phyloP scores from a whole-genome alignment of 1,140 invertebrate genomes.

The Meloidogyne chitwoodi region DNA sequence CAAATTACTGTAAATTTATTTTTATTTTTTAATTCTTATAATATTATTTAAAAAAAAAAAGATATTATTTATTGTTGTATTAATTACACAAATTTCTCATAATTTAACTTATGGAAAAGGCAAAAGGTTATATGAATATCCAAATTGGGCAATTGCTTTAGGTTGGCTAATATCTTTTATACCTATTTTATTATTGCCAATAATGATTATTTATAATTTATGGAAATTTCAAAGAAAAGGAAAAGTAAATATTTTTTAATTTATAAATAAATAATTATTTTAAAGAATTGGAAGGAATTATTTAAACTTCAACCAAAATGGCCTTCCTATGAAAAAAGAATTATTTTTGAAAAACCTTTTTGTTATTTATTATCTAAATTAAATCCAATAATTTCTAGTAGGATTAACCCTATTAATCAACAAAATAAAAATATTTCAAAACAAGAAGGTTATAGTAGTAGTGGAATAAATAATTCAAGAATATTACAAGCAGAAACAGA shows the following conservation, averaged over 20 bases:
- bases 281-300: slow-evolving; percentile 37
- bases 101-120: slow-evolving; percentile 32
- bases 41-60: background rate
- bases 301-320: slow-evolving; percentile 47
- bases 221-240: slow-evolving; percentile 31
- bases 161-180: slow-evolving; percentile 39
- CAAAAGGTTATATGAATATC: slow-evolving; percentile 23
- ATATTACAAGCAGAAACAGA: background rate
- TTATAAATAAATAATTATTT: background rate
- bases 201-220: slow-evolving; percentile 35
- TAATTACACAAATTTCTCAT: slow-evolving; percentile 17
- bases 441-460: background rate
- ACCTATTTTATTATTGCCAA: slow-evolving; percentile 33
- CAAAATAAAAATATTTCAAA: background rate
- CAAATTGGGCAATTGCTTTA: slow-evolving; percentile 35
- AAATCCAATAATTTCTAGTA: background rate
- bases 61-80: slow-evolving; percentile 30
- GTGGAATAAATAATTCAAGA: background rate
- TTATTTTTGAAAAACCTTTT: background rate
- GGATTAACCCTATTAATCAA: no score
- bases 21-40: slow-evolving; percentile 3
- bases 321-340: slow-evolving; percentile 30
- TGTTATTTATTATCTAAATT: background rate
- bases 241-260: slow-evolving; percentile 16
- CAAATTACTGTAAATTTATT: slow-evolving; percentile 1